Evolutionary conservation across 2,113 vertebrate species (phyloP), one percentile per base, ranked within the genome.

Genomic region (Hypomesus transpacificus): DNA sequence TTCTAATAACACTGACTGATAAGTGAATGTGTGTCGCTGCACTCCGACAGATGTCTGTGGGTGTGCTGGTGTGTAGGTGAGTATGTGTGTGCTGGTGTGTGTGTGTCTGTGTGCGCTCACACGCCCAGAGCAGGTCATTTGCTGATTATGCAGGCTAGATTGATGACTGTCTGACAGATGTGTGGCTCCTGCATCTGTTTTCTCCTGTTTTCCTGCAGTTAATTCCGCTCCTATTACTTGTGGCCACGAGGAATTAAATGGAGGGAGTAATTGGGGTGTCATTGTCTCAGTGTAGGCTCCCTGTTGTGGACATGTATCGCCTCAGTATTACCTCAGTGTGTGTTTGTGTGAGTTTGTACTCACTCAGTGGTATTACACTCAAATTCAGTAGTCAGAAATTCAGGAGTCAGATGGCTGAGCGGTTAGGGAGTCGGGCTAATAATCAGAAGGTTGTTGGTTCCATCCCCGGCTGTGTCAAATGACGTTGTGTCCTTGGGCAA

Each of bases 201-300:
- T 71, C 66, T 75, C 20, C 46, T 78, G 46, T 63, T 70, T 74
- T 81, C 74, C 73, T 31, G 3, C 50, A 60, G 77, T 70, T 74
- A 28, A 1, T 60, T 82, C 57, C 68, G 53, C 70, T 78, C 58
- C 57, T 75, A 71, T 82, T 82, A 80, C 76, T 74, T 85, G 73
- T 74, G 78, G 73, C 68, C 62, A 71, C 54, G 69, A 84, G 68
- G 60, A 87, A 87, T 75, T 75, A 80, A 86, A 83, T 79, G 76
- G 65, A 56, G 52, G 39, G 70, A 66, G 62, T 75, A 58, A 80
- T 74, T 70, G 26, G 34, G 21, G 58, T 72, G 70, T 81, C 71
- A 78, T 65, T 80, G 71, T 77, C 74, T 74, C 72, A 73, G 72
- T 79, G 69, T 66, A 22, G 65, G 82, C 75, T 76, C 75, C 80